These are phyloP conservation scores for Leucopsar rothschildi DNA, from an alignment of 2,113 vertebrate species.

Conservation along the genomic window DNA sequence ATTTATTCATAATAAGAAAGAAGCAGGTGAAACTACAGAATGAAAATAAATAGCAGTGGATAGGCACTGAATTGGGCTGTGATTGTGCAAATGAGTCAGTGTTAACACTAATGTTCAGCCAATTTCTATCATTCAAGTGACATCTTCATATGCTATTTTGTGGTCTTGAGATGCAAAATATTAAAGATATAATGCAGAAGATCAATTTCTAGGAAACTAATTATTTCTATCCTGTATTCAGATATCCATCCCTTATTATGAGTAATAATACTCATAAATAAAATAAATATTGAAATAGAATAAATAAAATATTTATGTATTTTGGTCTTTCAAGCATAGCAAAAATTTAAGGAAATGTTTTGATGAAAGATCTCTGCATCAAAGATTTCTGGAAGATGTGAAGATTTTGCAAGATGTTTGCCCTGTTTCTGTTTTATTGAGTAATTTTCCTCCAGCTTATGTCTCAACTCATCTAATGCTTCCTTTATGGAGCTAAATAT, in stretches of 20 bases:
- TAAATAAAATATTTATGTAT: not conserved
- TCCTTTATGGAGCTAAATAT: not conserved
- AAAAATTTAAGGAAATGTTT: not conserved
- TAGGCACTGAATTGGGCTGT: constrained; percentile 47
- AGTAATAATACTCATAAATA: not conserved
- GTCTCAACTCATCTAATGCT: not conserved
- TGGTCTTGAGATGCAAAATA: not conserved
- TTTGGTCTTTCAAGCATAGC: not conserved
- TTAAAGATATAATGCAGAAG: not conserved
- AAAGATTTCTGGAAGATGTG: not conserved
- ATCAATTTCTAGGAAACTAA: not conserved
- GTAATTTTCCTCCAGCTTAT: not conserved
- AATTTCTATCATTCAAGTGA: constrained; percentile 34
- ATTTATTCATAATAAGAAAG: constrained; percentile 71
- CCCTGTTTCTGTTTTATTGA: not conserved
- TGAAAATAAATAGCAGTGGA: constrained; percentile 57
- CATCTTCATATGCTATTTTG: not conserved
- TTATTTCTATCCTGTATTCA: not conserved
- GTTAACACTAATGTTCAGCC: constrained; percentile 38
- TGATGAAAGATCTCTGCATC: not conserved
- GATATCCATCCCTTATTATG: not conserved
- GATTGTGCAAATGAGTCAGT: constrained; percentile 60
- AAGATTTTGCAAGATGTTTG: not conserved
- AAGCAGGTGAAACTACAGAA: constrained; percentile 69
- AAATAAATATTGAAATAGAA: too few relatives aligned